Evolutionary conservation across 2,888 invertebrate genomes (phyloP).

Genomic region (Lissonota sp.): DNA sequence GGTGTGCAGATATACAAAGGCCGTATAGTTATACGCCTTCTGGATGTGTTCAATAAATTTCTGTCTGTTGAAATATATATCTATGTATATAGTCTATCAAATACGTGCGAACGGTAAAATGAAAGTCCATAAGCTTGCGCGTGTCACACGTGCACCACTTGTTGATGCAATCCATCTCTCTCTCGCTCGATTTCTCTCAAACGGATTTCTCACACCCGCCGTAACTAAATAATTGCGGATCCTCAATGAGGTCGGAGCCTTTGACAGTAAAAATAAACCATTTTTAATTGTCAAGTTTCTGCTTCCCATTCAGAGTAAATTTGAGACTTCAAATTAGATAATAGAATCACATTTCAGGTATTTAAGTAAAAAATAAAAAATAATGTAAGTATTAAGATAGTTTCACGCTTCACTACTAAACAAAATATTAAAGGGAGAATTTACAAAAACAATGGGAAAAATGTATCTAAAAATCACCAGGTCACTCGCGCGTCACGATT

Average conservation of each 20-base stretch:
- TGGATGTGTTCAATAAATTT: slow-evolving; percentile 5
- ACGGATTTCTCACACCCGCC: slow-evolving; percentile 16
- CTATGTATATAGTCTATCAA: slow-evolving; percentile 22
- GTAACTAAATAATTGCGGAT: slow-evolving; percentile 41
- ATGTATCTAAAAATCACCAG: too few relatives aligned
- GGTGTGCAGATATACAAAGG: slow-evolving; percentile 32
- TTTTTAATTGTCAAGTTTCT: too few relatives aligned
- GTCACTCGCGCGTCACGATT: not conserved
- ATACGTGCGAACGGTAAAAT: slow-evolving; percentile 48
- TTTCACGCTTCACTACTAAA: too few relatives aligned
- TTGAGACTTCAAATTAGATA: too few relatives aligned
- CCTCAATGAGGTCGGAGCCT: not conserved
- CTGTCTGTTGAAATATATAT: slow-evolving; percentile 24
- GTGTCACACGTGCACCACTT: slow-evolving; percentile 68
- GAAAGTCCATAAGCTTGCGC: slow-evolving; percentile 57
- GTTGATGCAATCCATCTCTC: slow-evolving; percentile 67
- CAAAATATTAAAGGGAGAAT: too few relatives aligned
- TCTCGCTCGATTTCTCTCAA: slow-evolving; percentile 22
- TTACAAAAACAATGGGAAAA: too few relatives aligned
- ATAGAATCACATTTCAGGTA: too few relatives aligned
- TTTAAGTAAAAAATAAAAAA: too few relatives aligned
- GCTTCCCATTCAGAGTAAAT: too few relatives aligned
- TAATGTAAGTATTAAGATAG: too few relatives aligned
- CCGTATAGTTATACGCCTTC: slow-evolving; percentile 11
- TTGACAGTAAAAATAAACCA: too few relatives aligned